These are phyloP conservation scores for Acleris literana DNA, from an alignment of 2,888 invertebrate genomes.

Conservation along the genomic window DNA sequence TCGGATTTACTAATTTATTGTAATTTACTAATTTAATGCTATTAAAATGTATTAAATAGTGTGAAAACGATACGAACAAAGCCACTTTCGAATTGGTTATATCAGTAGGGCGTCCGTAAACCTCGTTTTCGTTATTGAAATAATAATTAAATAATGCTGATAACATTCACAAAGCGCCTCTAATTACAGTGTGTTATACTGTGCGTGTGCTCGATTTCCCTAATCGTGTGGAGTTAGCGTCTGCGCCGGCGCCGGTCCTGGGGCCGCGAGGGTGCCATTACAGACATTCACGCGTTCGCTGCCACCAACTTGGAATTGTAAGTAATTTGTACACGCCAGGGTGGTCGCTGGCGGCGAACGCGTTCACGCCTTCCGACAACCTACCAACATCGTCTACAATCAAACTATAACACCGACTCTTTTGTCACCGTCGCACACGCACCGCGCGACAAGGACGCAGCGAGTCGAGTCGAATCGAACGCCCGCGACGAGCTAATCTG, in stretches of 20 bases:
- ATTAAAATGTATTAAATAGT: too few relatives aligned
- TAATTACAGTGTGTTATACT: slow-evolving; percentile 34
- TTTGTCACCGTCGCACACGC: slow-evolving; percentile 12
- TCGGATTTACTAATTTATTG: too few relatives aligned
- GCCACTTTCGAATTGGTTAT: too few relatives aligned
- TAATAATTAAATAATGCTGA: slow-evolving; percentile 17
- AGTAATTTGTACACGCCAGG: too few relatives aligned
- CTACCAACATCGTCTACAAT: slow-evolving; percentile 46
- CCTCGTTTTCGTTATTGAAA: slow-evolving; percentile 10
- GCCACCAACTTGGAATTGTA: too few relatives aligned
- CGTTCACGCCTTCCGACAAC: slow-evolving; percentile 62
- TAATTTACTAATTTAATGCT: too few relatives aligned
- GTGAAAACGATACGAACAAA: too few relatives aligned
- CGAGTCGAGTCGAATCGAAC: slow-evolving; percentile 15
- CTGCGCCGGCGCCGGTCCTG: slow-evolving; percentile 60
- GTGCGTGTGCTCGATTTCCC: slow-evolving; percentile 58
- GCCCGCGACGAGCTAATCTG: not conserved
- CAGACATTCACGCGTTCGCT: slow-evolving; percentile 59
- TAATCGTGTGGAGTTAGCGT: slow-evolving; percentile 57
- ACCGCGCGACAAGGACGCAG: slow-evolving; percentile 17
- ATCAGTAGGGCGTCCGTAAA: not conserved
- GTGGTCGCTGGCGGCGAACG: too few relatives aligned
- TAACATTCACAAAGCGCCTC: slow-evolving; percentile 31
- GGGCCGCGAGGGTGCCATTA: slow-evolving; percentile 74
- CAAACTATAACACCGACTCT: slow-evolving; percentile 40